A percentile compares a stretch with the other conserved stretches of the same genome.
These are phyloP conservation scores for Tenebrosternarchus preto DNA, from an alignment of 2,113 vertebrate species.

Conservation along the genomic window DNA sequence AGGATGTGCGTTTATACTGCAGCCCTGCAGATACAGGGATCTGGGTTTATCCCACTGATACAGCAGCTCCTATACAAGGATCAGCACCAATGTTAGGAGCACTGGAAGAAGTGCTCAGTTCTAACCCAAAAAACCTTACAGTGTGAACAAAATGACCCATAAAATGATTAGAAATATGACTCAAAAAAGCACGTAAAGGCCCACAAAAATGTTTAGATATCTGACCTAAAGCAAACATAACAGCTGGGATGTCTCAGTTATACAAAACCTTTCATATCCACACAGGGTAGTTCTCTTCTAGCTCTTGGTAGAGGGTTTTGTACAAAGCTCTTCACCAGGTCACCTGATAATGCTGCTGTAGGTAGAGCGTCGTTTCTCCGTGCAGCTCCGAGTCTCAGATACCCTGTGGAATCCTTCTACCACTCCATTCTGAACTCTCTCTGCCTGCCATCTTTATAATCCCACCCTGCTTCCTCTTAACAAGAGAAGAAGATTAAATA, in stretches of 20 bases:
- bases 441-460: not conserved
- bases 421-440: not conserved
- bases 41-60: conserved; percentile 1
- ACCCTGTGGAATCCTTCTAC: not conserved
- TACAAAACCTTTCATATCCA: not conserved
- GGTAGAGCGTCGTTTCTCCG: not conserved
- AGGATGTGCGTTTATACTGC: not conserved
- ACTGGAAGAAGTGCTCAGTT: not conserved
- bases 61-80: not conserved
- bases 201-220: too few relatives aligned
- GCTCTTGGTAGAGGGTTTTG: not conserved
- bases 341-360: not conserved
- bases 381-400: not conserved
- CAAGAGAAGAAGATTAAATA: not conserved
- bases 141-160: not conserved
- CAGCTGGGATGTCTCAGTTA: too few relatives aligned
- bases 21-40: not conserved
- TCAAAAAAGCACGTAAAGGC: too few relatives aligned
- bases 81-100: not conserved
- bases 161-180: too few relatives aligned
- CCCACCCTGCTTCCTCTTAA: not conserved
- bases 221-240: too few relatives aligned
- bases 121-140: not conserved
- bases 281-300: not conserved
- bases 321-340: not conserved